Evolutionary conservation across 2,797 vertebrate species (phyloP), one percentile per base, ranked within the genome.

Genomic region (Cossypha caffra): DNA sequence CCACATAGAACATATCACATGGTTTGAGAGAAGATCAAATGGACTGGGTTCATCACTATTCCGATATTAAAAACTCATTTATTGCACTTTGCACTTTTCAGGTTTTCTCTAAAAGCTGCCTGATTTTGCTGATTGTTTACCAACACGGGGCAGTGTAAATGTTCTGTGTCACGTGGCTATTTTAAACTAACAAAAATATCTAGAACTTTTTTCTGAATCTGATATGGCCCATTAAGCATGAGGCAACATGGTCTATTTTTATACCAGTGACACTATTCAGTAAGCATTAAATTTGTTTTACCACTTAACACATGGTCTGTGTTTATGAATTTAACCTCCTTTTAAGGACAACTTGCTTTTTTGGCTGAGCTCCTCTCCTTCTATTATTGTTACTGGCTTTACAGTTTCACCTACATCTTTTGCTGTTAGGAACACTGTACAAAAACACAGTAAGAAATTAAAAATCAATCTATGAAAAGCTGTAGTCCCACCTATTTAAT

Each of bases 291-390:
- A 93, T 91, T 93, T 95, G 48, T 78, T 95, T 93, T 64, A 86
- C 87, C 13, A 40, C n/a, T 86, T 94, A 95, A 80, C 92, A 95
- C 82, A 47, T 95, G 91, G 62, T 83, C 58, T 76, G 40, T 94
- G 86, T 93, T 95, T 94, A 96, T 86, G 79, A 94, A 81, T 88
- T 76, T 91, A 95, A 82, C 91, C 79, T 95, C 94, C 96, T 95
- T 97, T 96, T 96, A 96, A 96, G 94, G 96, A 81, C 63, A 95
- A 63, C 51, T 95, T 93, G 59, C 11, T 57, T 95, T 88, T 86
- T 94, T 88, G 79, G 58, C 82, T 84, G 55, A 90, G 50, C 29
- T 81, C 7, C 19, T 94, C 19, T 93, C 37, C 33, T 93, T 71
- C 75, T 87, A 23, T 74, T 95, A 72, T 92, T 97, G 88, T 93